Percentiles rank a stretch among this genome's conserved stretches.
phyloP scores from a whole-genome alignment of 1,140 invertebrate genomes.

The Cyclina sinensis region DNA sequence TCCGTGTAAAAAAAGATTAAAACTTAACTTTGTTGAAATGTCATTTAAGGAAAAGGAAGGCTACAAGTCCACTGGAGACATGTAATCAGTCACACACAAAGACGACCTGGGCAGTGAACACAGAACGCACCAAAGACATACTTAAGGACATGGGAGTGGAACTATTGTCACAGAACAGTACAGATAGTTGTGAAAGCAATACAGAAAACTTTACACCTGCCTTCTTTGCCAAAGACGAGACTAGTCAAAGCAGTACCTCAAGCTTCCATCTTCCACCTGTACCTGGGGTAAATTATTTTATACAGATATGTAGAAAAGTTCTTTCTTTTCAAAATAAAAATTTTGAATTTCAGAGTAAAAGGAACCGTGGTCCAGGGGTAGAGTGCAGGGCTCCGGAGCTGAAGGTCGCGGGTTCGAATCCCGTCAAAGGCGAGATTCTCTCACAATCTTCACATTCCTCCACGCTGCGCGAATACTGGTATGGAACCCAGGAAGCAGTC shows the following conservation, averaged over 20 bases:
- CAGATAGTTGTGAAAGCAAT: slow-evolving; percentile 61
- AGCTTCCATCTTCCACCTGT: slow-evolving; percentile 60
- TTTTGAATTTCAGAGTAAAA: no score
- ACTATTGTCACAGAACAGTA: slow-evolving; percentile 69
- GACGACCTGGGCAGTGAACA: slow-evolving; percentile 60
- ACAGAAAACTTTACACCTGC: slow-evolving; percentile 70
- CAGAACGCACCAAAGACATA: slow-evolving; percentile 57
- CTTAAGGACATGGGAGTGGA: slow-evolving; percentile 75
- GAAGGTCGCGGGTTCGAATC: no score
- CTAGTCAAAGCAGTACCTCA: slow-evolving; percentile 52
- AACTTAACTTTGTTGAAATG: no score
- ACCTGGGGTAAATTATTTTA: slow-evolving; percentile 59
- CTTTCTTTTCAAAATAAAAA: no score
- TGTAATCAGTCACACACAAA: slow-evolving; percentile 16
- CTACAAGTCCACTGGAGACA: slow-evolving; percentile 50
- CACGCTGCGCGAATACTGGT: no score
- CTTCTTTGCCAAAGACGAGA: slow-evolving; percentile 50
- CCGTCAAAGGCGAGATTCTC: no score
- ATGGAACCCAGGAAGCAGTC: no score
- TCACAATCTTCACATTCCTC: no score
- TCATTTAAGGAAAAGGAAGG: slow-evolving; percentile 73
- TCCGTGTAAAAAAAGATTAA: no score
- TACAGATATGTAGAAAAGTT: no score
- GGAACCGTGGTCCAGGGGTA: no score
- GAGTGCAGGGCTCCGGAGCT: no score